These are phyloP conservation scores for Monopterus albus DNA, from an alignment of 2,113 vertebrate genomes.

Conservation along the genomic window DNA sequence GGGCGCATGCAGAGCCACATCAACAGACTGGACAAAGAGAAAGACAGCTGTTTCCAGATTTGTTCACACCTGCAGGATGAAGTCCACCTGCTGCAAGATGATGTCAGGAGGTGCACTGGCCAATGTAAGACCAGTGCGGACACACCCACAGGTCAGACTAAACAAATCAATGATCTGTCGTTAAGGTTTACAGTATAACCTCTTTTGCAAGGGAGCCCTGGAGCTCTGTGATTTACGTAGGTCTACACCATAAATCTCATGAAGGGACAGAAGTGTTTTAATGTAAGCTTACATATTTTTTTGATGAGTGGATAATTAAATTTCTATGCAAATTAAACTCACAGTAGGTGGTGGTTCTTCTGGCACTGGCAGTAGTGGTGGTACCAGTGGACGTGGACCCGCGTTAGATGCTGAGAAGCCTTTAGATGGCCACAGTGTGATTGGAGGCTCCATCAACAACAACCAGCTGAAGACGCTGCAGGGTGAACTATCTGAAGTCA, in stretches of 20 bases:
- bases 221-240: no score
- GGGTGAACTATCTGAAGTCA: conserved; percentile 85
- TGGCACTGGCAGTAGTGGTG: conserved; percentile 16
- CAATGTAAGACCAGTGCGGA: conserved; percentile 54
- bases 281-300: neutral
- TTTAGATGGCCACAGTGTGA: conserved; percentile 90
- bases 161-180: neutral
- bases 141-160: conserved; percentile 60
- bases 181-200: no score
- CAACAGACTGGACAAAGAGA: conserved; percentile 62
- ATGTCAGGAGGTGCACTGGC: conserved; percentile 80
- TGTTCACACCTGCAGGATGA: conserved; percentile 83
- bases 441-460: conserved; percentile 79
- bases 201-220: no score
- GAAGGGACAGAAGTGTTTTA: neutral
- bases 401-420: conserved; percentile 77
- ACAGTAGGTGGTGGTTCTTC: conserved; percentile 40
- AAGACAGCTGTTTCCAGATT: conserved; percentile 69
- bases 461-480: conserved; percentile 87
- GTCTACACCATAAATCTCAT: no score
- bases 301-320: neutral
- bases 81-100: conserved; percentile 78
- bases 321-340: neutral
- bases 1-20: conserved; percentile 79
- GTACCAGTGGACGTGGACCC: conserved; percentile 8